A percentile compares a stretch with the other conserved stretches of the same genome.
phyloP scores from a whole-genome alignment of 1,140 invertebrate genomes.

The Monomorium pharaonis region DNA sequence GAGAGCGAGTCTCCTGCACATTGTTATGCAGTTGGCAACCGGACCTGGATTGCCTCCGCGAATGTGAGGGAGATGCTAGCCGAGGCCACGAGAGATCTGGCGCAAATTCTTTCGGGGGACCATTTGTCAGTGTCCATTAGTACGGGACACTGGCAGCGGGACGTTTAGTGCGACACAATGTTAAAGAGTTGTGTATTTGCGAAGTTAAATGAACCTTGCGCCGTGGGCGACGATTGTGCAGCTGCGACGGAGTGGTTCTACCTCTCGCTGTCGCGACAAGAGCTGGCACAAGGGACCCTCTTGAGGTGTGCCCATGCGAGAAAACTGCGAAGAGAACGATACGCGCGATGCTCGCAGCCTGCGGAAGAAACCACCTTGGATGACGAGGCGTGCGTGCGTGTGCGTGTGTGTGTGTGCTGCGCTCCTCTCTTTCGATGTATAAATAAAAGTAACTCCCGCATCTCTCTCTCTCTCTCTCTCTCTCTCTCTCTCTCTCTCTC shows the following conservation, averaged over 20 bases:
- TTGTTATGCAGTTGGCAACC: constrained; percentile 23
- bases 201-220: constrained; percentile 74
- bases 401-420: no score
- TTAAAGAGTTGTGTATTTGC: constrained; percentile 78
- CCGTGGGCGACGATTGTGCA: constrained; percentile 75
- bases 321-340: constrained; percentile 69
- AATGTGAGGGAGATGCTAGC: not conserved
- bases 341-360: not conserved
- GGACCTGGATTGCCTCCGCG: not conserved
- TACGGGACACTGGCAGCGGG: constrained; percentile 53
- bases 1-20: not conserved
- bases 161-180: constrained; percentile 73
- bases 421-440: constrained; percentile 43
- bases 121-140: constrained; percentile 76
- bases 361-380: constrained; percentile 26
- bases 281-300: constrained; percentile 56
- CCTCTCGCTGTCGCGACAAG: constrained; percentile 41
- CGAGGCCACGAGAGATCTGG: constrained; percentile 8
- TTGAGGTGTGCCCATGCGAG: constrained; percentile 73
- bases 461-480: not conserved
- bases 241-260: constrained; percentile 66
- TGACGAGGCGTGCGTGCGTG: constrained; percentile 53
- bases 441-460: constrained; percentile 69
- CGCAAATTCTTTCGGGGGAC: constrained; percentile 52
- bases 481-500: no score